A percentile compares a stretch with the other conserved stretches of the same genome.
Evolutionary conservation across 1,140 invertebrate species (phyloP).

Genomic region (Leptestheria dahalacensis): DNA sequence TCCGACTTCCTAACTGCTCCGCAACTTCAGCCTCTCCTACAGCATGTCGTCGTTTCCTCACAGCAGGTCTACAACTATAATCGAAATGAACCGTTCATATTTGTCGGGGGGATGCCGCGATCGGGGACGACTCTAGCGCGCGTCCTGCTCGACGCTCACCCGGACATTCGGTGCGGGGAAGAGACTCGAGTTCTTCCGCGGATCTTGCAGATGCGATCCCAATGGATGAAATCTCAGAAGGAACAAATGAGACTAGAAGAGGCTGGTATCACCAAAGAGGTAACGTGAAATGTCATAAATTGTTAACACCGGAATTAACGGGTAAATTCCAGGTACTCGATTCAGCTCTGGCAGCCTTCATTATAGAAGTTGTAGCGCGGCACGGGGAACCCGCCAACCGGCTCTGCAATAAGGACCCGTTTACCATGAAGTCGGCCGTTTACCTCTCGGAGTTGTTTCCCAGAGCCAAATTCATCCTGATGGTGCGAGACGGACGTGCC

Average conservation of each 20-base stretch:
- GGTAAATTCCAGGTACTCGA: constrained; percentile 52
- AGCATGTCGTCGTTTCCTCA: constrained; percentile 10
- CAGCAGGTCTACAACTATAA: constrained; percentile 38
- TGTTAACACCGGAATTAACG: neutral
- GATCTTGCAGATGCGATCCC: constrained; percentile 75
- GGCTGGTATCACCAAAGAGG: constrained; percentile 82
- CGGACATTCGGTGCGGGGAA: constrained; percentile 92
- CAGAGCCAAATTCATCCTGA: constrained; percentile 86
- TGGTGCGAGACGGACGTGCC: constrained; percentile 93
- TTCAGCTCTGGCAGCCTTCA: constrained; percentile 89
- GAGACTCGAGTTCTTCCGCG: constrained; percentile 93
- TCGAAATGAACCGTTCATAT: constrained; percentile 80
- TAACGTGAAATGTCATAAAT: constrained; percentile 22
- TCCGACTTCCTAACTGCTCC: neutral
- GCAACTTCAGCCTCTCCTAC: constrained; percentile 13
- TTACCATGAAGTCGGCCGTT: constrained; percentile 87
- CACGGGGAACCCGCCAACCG: constrained; percentile 85
- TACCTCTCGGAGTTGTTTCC: constrained; percentile 47
- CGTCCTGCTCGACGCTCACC: constrained; percentile 96
- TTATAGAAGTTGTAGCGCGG: constrained; percentile 84
- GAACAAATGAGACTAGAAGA: constrained; percentile 75
- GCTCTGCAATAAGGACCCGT: constrained; percentile 96
- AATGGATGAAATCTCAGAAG: constrained; percentile 84
- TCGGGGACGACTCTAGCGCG: constrained; percentile 94
- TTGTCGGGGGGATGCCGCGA: constrained; percentile 91